phyloP scores from a whole-genome alignment of 2,888 invertebrate species.

The Agonum fuliginosum region DNA sequence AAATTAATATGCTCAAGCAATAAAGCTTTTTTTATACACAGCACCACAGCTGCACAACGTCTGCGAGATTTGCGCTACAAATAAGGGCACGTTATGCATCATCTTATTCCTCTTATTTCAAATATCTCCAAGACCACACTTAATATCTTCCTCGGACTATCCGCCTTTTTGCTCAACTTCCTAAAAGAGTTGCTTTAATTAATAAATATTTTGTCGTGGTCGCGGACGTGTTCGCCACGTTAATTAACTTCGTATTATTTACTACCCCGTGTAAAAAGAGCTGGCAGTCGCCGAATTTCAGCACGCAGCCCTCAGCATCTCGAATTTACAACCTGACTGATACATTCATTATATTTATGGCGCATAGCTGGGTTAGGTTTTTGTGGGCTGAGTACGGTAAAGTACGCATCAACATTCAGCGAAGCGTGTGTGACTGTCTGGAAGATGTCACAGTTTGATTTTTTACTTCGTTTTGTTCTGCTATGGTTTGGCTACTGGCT shows the following conservation, averaged over 20 bases:
- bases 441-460: constrained; percentile 49
- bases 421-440: constrained; percentile 45
- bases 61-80: background rate
- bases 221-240: constrained; percentile 44
- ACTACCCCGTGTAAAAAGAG: constrained; percentile 12
- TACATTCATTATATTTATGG: constrained; percentile 60
- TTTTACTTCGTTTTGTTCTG: constrained; percentile 16
- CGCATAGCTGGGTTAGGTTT: constrained; percentile 43
- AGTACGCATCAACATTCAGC: constrained; percentile 54
- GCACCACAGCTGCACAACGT: background rate
- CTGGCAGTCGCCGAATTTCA: constrained; percentile 48
- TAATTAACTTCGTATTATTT: constrained; percentile 52
- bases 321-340: constrained; percentile 56
- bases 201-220: constrained; percentile 56
- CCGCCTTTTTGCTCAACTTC: constrained; percentile 18
- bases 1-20: constrained; percentile 3
- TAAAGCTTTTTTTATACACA: background rate
- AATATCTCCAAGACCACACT: constrained; percentile 23
- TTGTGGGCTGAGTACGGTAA: constrained; percentile 48
- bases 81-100: constrained; percentile 19
- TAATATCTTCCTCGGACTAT: constrained; percentile 44
- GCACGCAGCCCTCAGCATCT: constrained; percentile 40
- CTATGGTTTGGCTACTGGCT: constrained; percentile 5
- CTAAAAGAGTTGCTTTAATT: constrained; percentile 58
- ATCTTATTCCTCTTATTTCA: background rate